phyloP scores from a whole-genome alignment of 2,113 vertebrate species.

The Pithys albifrons region DNA sequence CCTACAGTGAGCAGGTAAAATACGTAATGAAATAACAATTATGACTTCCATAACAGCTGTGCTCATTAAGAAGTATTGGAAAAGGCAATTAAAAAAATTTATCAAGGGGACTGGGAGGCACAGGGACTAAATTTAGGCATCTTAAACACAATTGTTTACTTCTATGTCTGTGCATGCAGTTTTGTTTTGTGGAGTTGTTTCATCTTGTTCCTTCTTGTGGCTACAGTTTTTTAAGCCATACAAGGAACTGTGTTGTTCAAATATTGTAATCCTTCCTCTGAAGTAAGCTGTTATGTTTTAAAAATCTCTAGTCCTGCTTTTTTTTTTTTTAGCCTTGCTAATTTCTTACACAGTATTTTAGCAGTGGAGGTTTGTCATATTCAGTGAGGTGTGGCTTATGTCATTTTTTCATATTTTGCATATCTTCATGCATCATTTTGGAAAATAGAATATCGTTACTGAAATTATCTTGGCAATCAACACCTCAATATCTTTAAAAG shows the following conservation, averaged over 20 bases:
- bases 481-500: background rate
- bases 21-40: background rate
- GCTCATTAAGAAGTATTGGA: background rate
- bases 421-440: background rate
- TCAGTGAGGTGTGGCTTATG: background rate
- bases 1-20: background rate
- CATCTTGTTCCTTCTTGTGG: background rate
- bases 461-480: background rate
- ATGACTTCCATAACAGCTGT: background rate
- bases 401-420: background rate
- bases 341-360: background rate
- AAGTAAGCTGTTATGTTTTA: background rate
- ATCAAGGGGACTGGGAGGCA: background rate
- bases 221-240: background rate
- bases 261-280: background rate
- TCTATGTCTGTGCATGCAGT: background rate
- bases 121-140: background rate
- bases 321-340: background rate
- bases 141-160: background rate
- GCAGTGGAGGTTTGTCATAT: background rate
- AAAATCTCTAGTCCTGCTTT: background rate
- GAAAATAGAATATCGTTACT: background rate
- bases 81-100: background rate
- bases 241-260: background rate
- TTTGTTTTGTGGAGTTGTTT: background rate